phyloP scores from a whole-genome alignment of 2,888 invertebrate species.

The Congeria kusceri region DNA sequence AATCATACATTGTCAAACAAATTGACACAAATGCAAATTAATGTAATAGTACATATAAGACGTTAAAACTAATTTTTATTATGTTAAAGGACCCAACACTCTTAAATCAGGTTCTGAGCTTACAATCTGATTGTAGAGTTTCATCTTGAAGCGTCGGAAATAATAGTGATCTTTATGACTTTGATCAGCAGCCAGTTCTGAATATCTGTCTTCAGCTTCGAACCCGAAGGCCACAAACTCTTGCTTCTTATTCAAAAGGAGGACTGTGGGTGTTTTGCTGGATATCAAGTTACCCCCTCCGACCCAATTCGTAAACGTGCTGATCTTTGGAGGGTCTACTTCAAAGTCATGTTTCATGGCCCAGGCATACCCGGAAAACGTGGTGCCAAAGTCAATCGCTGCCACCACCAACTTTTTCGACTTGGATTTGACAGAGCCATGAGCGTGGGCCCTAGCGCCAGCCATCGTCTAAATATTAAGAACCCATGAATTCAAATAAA shows the following conservation, averaged over 20 bases:
- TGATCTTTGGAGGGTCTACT: constrained; percentile 38
- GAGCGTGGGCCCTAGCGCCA: too few species aligned
- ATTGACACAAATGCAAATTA: too few species aligned
- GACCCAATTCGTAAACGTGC: constrained; percentile 27
- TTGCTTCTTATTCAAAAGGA: constrained; percentile 34
- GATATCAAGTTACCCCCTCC: constrained; percentile 36
- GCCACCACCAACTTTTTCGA: background rate
- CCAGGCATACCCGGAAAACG: background rate
- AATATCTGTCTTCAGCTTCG: constrained; percentile 55
- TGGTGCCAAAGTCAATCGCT: constrained; percentile 5
- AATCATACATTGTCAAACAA: too few species aligned
- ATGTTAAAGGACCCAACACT: too few species aligned
- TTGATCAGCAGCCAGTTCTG: constrained; percentile 41
- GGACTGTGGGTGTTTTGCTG: constrained; percentile 41
- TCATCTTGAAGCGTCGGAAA: constrained; percentile 60
- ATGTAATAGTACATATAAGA: too few species aligned
- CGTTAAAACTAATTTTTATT: too few species aligned
- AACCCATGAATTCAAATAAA: too few species aligned
- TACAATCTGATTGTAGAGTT: constrained; percentile 35
- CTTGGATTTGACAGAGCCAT: background rate
- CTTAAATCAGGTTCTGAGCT: background rate
- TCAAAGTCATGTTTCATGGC: constrained; percentile 36
- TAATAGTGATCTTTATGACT: constrained; percentile 47
- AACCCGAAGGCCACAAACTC: constrained; percentile 48
- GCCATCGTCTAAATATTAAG: too few species aligned